phyloP scores from a whole-genome alignment of 1,140 invertebrate species.

The Aphaenogaster rudis region DNA sequence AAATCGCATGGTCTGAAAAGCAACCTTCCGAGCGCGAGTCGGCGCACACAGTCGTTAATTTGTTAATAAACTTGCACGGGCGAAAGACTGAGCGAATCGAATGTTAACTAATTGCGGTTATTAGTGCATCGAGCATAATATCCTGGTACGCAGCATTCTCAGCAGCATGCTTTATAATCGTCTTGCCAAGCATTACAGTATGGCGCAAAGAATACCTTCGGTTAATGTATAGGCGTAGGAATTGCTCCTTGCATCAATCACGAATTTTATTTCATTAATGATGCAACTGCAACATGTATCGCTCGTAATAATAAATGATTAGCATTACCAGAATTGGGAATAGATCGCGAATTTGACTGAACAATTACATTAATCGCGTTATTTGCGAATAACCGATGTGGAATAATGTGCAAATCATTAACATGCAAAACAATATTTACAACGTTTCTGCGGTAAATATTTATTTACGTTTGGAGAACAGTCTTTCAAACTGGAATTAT shows the following conservation, averaged over 20 bases:
- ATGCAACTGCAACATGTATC: constrained; percentile 15
- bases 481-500: constrained; percentile 27
- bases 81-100: constrained; percentile 55
- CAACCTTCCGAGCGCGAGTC: constrained; percentile 32
- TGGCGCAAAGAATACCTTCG: constrained; percentile 31
- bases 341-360: background rate
- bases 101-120: constrained; percentile 66
- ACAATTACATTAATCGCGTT: constrained; percentile 9
- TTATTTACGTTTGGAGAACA: constrained; percentile 8
- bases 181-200: constrained; percentile 21
- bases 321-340: background rate
- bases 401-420: constrained; percentile 5
- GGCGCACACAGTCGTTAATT: constrained; percentile 54
- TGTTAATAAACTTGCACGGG: constrained; percentile 60
- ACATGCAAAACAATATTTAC: constrained; percentile 1
- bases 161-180: constrained; percentile 46
- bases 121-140: constrained; percentile 60
- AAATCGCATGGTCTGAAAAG: constrained; percentile 61
- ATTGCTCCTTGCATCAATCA: constrained; percentile 32
- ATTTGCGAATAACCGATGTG: background rate
- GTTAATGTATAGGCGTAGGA: constrained; percentile 41
- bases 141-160: constrained; percentile 26
- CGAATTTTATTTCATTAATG: constrained; percentile 42
- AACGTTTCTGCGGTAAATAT: constrained; percentile 23
- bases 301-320: constrained; percentile 3